Evolutionary conservation across 2,888 invertebrate genomes (phyloP), one percentile per base, ranked within the genome.

Genomic region (Mechanitis messenoides): DNA sequence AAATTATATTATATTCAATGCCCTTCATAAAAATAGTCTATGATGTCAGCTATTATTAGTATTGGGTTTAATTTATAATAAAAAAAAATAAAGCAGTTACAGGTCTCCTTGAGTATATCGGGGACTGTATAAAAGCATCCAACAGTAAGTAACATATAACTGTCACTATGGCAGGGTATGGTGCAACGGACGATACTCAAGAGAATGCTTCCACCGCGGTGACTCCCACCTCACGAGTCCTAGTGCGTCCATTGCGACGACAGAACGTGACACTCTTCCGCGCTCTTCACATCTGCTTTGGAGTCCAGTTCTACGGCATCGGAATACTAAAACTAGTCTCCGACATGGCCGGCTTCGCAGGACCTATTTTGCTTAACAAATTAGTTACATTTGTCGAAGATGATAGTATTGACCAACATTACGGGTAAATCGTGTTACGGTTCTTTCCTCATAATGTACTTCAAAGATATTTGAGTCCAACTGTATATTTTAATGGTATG

Each of bases 301-400:
- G 96, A 53, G 76, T 92, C 60, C 94, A 96, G 76, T 97, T 97
- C 87, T 97, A 97, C 77, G 92, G 93, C 53, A 93, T 98, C 72
- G 98, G 97, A 45, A 75, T 96, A 61, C 82, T 97, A 11, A 96
- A 96, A 81, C 91, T 99, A 53, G 77, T 95, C 4, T 93, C 96
- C 0, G 98, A 99, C 78, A 92, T 92, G 74, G 91, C 95, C 2
- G 95, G 94, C 1, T 99, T 99, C 86, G 95, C 95, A 31, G 97
- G 97, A 0, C 99, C 99, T 0, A 83, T 99, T 63, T 86, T 99
- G 45, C 90, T 99, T 1, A 97, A 96, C 76, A 92, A 91, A 74
- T 88, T 99, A 38, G 93, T 99, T 2, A 87, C 91, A 33, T 97
- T 94, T 77, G 93, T 97, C 64, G 95, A 96, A 80, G 92, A 94